Base-by-base conservation (phyloP, 2,888 invertebrate genomes). In the Pachymerium ferrugineum region DNA sequence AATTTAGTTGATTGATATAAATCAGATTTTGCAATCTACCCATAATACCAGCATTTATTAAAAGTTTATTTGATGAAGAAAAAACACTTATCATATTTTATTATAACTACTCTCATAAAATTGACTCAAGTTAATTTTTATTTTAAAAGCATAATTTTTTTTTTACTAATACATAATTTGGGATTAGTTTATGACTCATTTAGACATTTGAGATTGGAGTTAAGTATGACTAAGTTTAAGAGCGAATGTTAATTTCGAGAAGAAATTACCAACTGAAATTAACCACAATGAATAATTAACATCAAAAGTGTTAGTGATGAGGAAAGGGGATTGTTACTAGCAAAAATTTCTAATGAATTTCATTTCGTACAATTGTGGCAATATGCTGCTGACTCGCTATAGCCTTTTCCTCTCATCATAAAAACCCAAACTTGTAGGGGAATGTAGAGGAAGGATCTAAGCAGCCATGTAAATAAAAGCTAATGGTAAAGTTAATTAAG, bases 401-500 rank as follows among this genome's bases (percentile, higher is more conserved):
- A 28, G 62, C 62, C 62, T 28, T 62, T 62, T 25, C 62, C 62
- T 62, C 62, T 28, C 28, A 62, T 62, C 62, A 62, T 62, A 62
- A 62, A 62, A 62, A 62, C 25, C 62, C 62, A 62, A 62, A 62
- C n/a, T 62, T 28, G 62, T 62, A 62, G 28, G 62, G 8, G 62
- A 62, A 62, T 62, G 62, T 25, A 28, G 62, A 62, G 62, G 62
- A 62, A 28, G 62, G 62, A 22, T 62, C 62, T 62, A 62, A 62
- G 62, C 62, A 62, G 62, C 25, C 62, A 62, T 62, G 62, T 62
- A 62, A 62, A 62, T 62, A 62, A 62, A 62, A 62, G 62, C 62
- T 62, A 62, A 62, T 62, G 62, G 62, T 62, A 62, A 62, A 62
- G 62, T 62, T 62, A 62, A 62, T 62, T 62, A 62, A 62, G 62